Base-by-base conservation (phyloP, 2,888 invertebrate genomes). In the Buathra laborator region DNA sequence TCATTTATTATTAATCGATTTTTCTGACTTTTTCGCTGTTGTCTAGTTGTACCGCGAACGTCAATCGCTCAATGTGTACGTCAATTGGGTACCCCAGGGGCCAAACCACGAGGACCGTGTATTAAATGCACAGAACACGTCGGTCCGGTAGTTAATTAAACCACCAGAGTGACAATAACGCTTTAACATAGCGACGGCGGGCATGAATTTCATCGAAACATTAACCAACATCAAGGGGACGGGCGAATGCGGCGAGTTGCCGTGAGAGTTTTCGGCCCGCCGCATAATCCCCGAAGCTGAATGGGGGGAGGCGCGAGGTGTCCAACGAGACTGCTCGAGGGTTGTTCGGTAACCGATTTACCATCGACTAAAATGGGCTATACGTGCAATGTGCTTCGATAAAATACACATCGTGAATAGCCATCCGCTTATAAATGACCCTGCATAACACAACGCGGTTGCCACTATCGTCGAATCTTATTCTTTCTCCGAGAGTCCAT, bases 311-410 rank as follows among this genome's bases (percentile, higher is more conserved):
- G 53, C 37, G 37, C 37, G 64, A 79, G 64, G 51, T 68, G 56
- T 71, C 19, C 37, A 14, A 29, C 53, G 37, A 12, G 74, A 16
- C 2, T 64, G 64, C 51, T 62, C 64, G 53, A 43, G 43, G 44
- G 79, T 79, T 37, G 56, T 79, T 64, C 29, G 67, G 16, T 29
- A 59, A 71, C 43, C 79, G 66, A 80, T 80, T 81, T 75, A 81
- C 56, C 19, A 81, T 75, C 59, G 53, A 24, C 56, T 46, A 67
- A 44, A 43, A 44, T n/a, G 32, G 37, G 72, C 29, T 37, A 37
- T 19, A 14, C 32, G 32, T 53, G 6, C 64, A 72, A 37, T 74
- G 19, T 48, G 14, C 24, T 9, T 32, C 59, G 59, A 62, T 62
- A 32, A 62, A 62, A 62, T 62, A 62, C 24, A 62, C 59, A 68